Base-by-base conservation (phyloP, 2,797 vertebrate species). In the Liparis tanakae region DNA sequence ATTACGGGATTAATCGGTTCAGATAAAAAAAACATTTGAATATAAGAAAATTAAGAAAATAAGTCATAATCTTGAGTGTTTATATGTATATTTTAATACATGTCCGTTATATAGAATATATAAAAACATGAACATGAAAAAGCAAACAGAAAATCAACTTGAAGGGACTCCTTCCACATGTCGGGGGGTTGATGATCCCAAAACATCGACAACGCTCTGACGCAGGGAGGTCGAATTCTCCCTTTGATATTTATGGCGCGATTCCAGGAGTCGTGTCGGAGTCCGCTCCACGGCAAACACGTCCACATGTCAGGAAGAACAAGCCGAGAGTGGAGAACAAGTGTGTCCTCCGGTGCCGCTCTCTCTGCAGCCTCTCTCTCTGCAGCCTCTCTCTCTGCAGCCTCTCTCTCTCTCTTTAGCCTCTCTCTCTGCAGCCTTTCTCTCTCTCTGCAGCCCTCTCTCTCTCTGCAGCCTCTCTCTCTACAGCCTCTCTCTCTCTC, bases 361-460 rank as follows among this genome's bases (percentile, higher is more conserved):
- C 60, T 84, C 74, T 86, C 65, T 88, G 83, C 85, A 82, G 87
- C 83, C 84, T 83, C 75, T 79, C 20, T 66, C 78, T 84, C 73
- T 54, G n/a, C n/a, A n/a, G n/a, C n/a, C n/a, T n/a, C n/a, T n/a
- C n/a, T n/a, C n/a, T n/a, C n/a, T n/a, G n/a, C n/a, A n/a, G n/a
- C n/a, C n/a, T n/a, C n/a, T n/a, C n/a, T n/a, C n/a, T n/a, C n/a
- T n/a, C n/a, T n/a, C n/a, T n/a, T n/a, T n/a, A n/a, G n/a, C n/a
- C n/a, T n/a, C n/a, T n/a, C n/a, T n/a, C n/a, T n/a, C n/a, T n/a
- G n/a, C n/a, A n/a, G n/a, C n/a, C n/a, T n/a, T n/a, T n/a, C n/a
- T n/a, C n/a, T n/a, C n/a, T n/a, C n/a, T n/a, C n/a, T n/a, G n/a
- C n/a, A n/a, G n/a, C n/a, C n/a, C n/a, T n/a, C n/a, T n/a, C n/a